Evolutionary conservation across 1,140 invertebrate genomes (phyloP).

Genomic region (Drosophila yakuba): DNA sequence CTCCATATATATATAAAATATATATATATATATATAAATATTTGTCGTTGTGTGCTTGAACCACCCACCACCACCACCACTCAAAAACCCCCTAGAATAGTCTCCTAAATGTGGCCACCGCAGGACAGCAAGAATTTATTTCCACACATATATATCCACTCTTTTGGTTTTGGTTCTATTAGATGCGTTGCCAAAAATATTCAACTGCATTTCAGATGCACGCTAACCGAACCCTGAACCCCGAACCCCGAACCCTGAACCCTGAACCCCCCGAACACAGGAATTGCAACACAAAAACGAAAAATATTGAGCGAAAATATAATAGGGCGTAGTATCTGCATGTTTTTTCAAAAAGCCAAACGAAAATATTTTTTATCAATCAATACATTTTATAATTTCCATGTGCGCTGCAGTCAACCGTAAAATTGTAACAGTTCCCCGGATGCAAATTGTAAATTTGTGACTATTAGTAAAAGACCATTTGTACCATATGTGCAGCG

Average conservation of each 20-base stretch:
- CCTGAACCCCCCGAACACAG: background rate
- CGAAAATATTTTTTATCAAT: background rate
- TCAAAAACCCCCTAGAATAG: slow-evolving; percentile 19
- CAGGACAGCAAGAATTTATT: slow-evolving; percentile 34
- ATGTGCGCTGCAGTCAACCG: background rate
- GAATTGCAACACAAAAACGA: slow-evolving; percentile 3
- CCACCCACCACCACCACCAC: slow-evolving; percentile 6
- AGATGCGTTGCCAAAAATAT: slow-evolving; percentile 29
- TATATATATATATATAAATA: slow-evolving; percentile 4
- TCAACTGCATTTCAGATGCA: slow-evolving; percentile 21
- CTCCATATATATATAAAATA: slow-evolving; percentile 6
- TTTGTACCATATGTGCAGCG: too few relatives aligned
- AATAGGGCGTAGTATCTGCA: background rate
- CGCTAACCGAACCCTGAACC: slow-evolving; percentile 2
- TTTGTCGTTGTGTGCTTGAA: slow-evolving; percentile 57
- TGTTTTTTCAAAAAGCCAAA: background rate
- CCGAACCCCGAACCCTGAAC: too few relatives aligned
- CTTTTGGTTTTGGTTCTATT: slow-evolving; percentile 9
- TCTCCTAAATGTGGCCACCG: slow-evolving; percentile 38
- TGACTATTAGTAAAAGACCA: too few relatives aligned
- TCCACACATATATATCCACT: slow-evolving; percentile 11
- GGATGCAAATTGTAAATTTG: too few relatives aligned
- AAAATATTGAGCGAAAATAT: background rate
- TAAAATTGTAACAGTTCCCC: too few relatives aligned
- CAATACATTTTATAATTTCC: background rate